Evolutionary conservation across 2,113 vertebrate genomes (phyloP).

Genomic region (Xenotilapia leptura): DNA sequence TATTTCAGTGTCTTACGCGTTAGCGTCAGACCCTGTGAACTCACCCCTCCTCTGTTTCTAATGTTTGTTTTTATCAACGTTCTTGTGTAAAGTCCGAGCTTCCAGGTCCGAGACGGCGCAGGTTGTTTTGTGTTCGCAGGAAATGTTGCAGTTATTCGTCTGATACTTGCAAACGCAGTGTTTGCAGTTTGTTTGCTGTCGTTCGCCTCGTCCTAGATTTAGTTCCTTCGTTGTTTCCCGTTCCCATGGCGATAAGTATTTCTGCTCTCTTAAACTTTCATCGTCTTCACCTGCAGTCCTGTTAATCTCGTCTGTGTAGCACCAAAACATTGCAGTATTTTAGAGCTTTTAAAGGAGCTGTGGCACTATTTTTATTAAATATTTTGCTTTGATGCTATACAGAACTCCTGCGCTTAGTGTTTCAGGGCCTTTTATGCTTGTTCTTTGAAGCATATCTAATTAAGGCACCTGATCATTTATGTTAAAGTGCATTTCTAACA

Average conservation of each 20-base stretch:
- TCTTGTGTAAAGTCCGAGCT: not conserved
- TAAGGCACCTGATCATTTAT: not conserved
- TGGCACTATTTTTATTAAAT: not conserved
- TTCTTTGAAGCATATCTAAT: not conserved
- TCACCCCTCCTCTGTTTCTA: not conserved
- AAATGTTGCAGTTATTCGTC: not conserved
- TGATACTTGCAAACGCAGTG: conserved; percentile 5
- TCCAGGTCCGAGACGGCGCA: not conserved
- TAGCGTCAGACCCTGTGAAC: not conserved
- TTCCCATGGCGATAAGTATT: not conserved
- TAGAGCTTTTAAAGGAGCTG: not conserved
- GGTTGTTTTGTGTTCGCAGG: conserved; percentile 22
- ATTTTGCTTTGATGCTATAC: not conserved
- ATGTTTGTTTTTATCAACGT: not conserved
- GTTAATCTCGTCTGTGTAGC: not conserved
- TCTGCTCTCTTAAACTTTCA: not conserved
- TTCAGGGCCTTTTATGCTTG: not conserved
- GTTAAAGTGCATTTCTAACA: not conserved
- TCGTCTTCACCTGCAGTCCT: not conserved
- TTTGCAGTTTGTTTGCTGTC: conserved; percentile 14
- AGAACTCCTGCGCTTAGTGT: not conserved
- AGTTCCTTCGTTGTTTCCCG: not conserved
- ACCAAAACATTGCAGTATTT: conserved; percentile 10
- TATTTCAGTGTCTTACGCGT: not conserved
- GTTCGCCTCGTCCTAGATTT: not conserved